A percentile compares a stretch with the other conserved stretches of the same genome.
Conservation (phyloP, 2,113 vertebrate species). For the Lathamus discolor region DNA sequence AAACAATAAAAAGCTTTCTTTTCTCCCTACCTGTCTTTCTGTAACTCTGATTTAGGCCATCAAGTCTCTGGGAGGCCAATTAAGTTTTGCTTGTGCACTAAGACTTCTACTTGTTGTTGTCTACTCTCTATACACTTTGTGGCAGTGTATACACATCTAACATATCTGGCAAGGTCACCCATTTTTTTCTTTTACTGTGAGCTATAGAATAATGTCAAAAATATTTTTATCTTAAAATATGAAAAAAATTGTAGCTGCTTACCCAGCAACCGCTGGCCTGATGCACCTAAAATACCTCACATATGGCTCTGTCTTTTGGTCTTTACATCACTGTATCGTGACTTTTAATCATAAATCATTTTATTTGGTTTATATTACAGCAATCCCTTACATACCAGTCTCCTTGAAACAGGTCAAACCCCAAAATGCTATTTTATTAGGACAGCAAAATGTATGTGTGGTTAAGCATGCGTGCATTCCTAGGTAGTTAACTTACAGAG, state of each 20-base stretch:
- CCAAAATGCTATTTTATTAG: neutral
- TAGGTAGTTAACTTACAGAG: neutral
- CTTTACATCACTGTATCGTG: neutral
- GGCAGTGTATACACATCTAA: neutral
- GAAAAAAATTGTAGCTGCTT: neutral
- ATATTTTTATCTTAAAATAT: neutral
- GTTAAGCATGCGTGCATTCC: neutral
- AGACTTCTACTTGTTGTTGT: neutral
- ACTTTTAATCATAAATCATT: neutral
- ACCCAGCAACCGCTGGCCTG: neutral
- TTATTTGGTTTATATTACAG: neutral
- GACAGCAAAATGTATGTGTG: neutral
- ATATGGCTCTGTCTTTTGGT: neutral
- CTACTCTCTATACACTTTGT: neutral
- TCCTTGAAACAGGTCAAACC: neutral
- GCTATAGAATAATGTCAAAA: neutral
- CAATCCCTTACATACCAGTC: neutral
- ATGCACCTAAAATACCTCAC: neutral
- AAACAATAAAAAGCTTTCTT: neutral
- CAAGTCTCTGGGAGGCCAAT: constrained; percentile 40
- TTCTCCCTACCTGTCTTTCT: neutral
- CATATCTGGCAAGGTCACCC: neutral
- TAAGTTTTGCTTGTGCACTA: neutral
- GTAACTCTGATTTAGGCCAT: neutral
- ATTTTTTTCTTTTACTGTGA: neutral